Evolutionary conservation across 2,888 invertebrate species (phyloP).

Genomic region (Galerucella nymphaeae): DNA sequence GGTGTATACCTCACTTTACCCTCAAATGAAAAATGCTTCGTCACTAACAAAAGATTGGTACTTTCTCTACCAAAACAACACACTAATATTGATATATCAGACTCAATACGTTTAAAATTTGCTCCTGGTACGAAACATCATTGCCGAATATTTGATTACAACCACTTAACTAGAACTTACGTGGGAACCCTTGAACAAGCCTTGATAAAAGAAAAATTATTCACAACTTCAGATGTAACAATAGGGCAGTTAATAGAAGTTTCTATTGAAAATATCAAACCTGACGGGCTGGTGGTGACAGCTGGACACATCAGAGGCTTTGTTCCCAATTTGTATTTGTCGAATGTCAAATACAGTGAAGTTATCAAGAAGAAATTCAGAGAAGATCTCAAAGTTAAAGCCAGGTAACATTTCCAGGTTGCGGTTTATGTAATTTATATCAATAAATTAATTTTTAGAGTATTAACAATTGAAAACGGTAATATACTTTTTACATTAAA

Average conservation of each 20-base stretch:
- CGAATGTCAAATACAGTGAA: slow-evolving; percentile 64
- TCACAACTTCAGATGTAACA: slow-evolving; percentile 66
- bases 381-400: slow-evolving; percentile 69
- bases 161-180: slow-evolving; percentile 73
- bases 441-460: slow-evolving; percentile 56
- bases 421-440: too few species aligned
- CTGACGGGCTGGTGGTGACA: slow-evolving; percentile 66
- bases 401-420: slow-evolving; percentile 60
- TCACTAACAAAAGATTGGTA: slow-evolving; percentile 57
- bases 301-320: slow-evolving; percentile 70
- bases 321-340: slow-evolving; percentile 70
- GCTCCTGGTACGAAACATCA: slow-evolving; percentile 65
- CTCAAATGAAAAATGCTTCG: slow-evolving; percentile 57
- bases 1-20: slow-evolving; percentile 57
- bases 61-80: slow-evolving; percentile 50
- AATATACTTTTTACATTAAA: slow-evolving; percentile 74
- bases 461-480: slow-evolving; percentile 67
- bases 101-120: slow-evolving; percentile 66
- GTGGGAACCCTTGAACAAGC: slow-evolving; percentile 74
- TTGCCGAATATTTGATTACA: slow-evolving; percentile 74
- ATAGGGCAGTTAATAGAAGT: slow-evolving; percentile 71
- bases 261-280: slow-evolving; percentile 65
- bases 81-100: slow-evolving; percentile 58
- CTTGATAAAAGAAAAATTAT: slow-evolving; percentile 70
- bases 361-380: slow-evolving; percentile 68